Conservation (phyloP, 1,140 invertebrate genomes). For the Eupeodes corollae region DNA sequence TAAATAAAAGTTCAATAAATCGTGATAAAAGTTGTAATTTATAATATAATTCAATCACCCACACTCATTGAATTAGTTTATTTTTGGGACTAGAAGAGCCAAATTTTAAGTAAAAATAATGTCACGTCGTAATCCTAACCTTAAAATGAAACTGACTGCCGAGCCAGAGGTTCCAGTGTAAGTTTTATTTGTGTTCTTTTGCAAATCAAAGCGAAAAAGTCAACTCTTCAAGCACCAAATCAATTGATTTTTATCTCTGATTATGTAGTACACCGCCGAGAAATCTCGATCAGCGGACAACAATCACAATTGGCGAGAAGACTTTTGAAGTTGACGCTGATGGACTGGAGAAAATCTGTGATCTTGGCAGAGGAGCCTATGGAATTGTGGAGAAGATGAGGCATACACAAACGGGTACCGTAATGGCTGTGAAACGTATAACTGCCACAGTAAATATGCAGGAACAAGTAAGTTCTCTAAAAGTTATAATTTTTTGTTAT, state of each 20-base stretch:
- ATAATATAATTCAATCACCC: no score
- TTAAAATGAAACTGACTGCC: not conserved
- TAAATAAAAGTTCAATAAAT: no score
- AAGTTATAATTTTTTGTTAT: no score
- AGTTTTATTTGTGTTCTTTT: not conserved
- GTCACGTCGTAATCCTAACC: not conserved
- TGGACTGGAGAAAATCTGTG: slow-evolving; percentile 73
- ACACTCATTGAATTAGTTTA: no score
- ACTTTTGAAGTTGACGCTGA: slow-evolving; percentile 86
- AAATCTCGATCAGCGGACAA: slow-evolving; percentile 74
- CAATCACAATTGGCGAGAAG: slow-evolving; percentile 73
- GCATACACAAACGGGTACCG: slow-evolving; percentile 75
- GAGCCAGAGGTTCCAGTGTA: not conserved
- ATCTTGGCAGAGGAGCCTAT: slow-evolving; percentile 90
- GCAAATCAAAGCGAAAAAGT: not conserved
- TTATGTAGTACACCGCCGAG: slow-evolving; percentile 43
- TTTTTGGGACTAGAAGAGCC: no score
- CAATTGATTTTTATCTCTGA: not conserved
- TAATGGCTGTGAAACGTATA: slow-evolving; percentile 96
- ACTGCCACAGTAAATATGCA: slow-evolving; percentile 82
- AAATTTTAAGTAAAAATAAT: not conserved
- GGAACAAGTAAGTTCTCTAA: slow-evolving; percentile 45
- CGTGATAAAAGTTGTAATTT: no score
- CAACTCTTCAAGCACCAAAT: not conserved
- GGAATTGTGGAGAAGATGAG: slow-evolving; percentile 94